Conservation (phyloP, 1,140 invertebrate genomes). For the Drosophila hydei region DNA sequence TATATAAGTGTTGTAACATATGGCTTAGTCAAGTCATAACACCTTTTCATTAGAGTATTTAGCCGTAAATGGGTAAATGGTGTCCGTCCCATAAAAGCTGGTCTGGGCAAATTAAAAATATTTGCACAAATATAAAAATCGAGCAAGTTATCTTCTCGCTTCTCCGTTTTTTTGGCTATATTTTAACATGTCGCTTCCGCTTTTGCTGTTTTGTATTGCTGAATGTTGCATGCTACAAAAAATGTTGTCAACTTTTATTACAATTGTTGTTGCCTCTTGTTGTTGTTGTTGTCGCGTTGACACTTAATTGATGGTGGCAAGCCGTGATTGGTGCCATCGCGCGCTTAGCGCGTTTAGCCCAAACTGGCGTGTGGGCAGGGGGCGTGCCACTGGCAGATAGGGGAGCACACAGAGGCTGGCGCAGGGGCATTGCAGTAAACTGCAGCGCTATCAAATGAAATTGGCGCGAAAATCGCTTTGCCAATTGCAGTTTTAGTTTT, state of each 20-base stretch:
- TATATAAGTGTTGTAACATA: too few relatives aligned
- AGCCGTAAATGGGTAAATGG: background rate
- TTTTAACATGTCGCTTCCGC: conserved; percentile 20
- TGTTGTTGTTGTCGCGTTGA: conserved; percentile 63
- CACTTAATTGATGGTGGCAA: conserved; percentile 81
- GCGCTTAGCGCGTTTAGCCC: conserved; percentile 41
- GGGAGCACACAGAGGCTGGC: background rate
- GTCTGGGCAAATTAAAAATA: conserved; percentile 76
- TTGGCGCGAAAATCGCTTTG: conserved; percentile 80
- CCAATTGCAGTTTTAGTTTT: conserved; percentile 75
- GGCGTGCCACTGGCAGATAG: too few relatives aligned
- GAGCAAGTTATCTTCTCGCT: conserved; percentile 45
- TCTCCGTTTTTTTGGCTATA: conserved; percentile 14
- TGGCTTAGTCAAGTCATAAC: too few relatives aligned
- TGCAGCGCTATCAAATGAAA: conserved; percentile 71
- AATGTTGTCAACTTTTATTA: conserved; percentile 81
- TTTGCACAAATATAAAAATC: conserved; percentile 79
- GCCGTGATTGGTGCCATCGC: conserved; percentile 77
- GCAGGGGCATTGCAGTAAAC: conserved; percentile 10
- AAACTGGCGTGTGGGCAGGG: background rate
- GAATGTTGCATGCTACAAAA: conserved; percentile 70
- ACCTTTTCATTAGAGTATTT: background rate
- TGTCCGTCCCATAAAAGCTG: background rate
- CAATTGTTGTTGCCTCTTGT: conserved; percentile 46
- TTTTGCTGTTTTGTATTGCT: conserved; percentile 17